These are phyloP conservation scores for Sinocyclocheilus grahami DNA, from an alignment of 2,113 vertebrate species.

Conservation along the genomic window DNA sequence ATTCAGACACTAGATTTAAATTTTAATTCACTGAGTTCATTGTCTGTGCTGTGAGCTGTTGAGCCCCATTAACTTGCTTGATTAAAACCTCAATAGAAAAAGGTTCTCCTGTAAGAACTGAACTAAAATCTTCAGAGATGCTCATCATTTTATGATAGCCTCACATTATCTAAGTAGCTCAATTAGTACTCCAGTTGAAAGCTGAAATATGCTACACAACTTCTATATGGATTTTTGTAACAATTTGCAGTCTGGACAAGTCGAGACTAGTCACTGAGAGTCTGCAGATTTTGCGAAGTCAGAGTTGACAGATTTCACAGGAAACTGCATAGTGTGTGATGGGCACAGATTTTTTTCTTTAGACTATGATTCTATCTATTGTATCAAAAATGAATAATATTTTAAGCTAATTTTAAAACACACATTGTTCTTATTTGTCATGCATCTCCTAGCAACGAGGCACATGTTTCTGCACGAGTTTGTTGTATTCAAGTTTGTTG, in stretches of 20 bases:
- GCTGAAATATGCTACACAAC: background rate
- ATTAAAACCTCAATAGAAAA: conserved; percentile 6
- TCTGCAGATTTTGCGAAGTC: background rate
- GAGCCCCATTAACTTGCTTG: conserved; percentile 11
- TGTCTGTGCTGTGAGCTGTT: background rate
- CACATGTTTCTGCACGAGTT: background rate
- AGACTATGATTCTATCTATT: background rate
- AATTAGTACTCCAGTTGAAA: background rate
- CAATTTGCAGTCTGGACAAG: background rate
- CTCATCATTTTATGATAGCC: background rate
- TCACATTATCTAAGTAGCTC: background rate
- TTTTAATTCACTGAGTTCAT: conserved; percentile 3
- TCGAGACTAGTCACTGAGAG: background rate
- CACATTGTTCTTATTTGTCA: background rate
- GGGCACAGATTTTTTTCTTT: background rate
- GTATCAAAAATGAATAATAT: background rate
- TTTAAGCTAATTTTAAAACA: background rate
- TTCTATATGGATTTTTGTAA: background rate
- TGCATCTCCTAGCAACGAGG: background rate
- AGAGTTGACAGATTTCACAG: background rate
- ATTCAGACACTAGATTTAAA: background rate
- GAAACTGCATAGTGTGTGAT: background rate
- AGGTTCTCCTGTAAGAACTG: background rate
- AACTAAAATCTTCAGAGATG: background rate
- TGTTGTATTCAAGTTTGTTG: background rate